A percentile compares a stretch with the other conserved stretches of the same genome.
Evolutionary conservation across 2,888 invertebrate species (phyloP).

Genomic region (Leptopilina syphax): DNA sequence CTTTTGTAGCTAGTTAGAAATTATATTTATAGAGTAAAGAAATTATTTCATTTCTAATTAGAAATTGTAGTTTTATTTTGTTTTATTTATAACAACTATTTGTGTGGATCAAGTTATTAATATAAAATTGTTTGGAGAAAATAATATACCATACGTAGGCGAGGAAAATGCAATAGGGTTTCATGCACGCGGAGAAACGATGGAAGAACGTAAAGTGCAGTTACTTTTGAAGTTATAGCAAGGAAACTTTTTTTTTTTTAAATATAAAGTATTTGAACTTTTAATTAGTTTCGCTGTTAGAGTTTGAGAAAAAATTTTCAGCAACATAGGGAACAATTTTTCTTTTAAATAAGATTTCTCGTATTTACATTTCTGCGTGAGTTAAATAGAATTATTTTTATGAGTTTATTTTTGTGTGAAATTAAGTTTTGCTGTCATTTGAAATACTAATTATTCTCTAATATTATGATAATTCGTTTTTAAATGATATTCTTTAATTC

Average conservation of each 20-base stretch:
- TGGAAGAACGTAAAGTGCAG: constrained; percentile 15
- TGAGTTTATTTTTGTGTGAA: too few relatives aligned
- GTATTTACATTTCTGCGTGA: neutral
- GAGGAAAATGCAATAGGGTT: constrained; percentile 3
- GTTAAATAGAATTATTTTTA: neutral
- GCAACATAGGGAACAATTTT: neutral
- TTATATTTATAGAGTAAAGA: too few relatives aligned
- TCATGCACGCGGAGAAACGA: constrained; percentile 12
- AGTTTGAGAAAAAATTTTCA: constrained; percentile 18
- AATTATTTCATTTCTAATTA: too few relatives aligned
- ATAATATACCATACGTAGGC: neutral
- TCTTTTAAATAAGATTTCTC: neutral
- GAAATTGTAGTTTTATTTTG: neutral
- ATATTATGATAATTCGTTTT: too few relatives aligned
- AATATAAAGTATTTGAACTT: constrained; percentile 22
- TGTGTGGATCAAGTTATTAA: constrained; percentile 1
- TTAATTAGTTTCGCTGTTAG: constrained; percentile 23
- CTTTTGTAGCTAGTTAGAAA: too few relatives aligned
- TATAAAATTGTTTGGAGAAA: neutral
- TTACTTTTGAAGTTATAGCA: constrained; percentile 25
- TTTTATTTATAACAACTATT: neutral
- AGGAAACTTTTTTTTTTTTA: neutral
- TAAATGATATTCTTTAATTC: too few relatives aligned
- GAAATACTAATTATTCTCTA: too few relatives aligned
- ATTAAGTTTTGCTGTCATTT: too few relatives aligned